These are phyloP conservation scores for Apolygus lucorum DNA, from an alignment of 1,140 invertebrate species.

Conservation along the genomic window DNA sequence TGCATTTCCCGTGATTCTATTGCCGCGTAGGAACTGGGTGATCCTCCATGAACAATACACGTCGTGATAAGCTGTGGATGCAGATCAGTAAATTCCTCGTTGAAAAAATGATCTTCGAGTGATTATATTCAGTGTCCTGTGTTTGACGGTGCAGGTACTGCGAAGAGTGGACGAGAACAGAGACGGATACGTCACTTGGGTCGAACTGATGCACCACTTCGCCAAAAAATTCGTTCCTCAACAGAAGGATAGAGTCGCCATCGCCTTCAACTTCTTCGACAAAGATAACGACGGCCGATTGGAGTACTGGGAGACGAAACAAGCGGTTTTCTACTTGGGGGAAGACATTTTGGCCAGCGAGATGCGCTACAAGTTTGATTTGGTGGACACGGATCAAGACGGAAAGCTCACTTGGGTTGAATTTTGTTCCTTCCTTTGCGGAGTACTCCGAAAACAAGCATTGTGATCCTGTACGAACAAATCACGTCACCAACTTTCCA, in stretches of 20 bases:
- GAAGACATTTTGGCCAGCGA: conserved; percentile 9
- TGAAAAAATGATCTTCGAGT: too few relatives aligned
- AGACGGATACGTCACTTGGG: neutral
- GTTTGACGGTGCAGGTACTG: too few relatives aligned
- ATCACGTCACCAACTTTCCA: neutral
- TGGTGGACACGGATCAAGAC: conserved; percentile 14
- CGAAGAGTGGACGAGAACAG: conserved; percentile 9
- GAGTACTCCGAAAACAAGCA: neutral
- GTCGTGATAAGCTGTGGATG: too few relatives aligned
- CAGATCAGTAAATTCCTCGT: too few relatives aligned
- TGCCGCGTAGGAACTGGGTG: too few relatives aligned
- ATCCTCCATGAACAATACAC: too few relatives aligned
- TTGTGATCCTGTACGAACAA: neutral
- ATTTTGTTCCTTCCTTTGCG: conserved; percentile 5
- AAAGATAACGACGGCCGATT: conserved; percentile 18
- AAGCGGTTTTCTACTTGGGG: conserved; percentile 12
- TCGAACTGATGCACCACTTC: conserved; percentile 6
- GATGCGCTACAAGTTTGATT: conserved; percentile 9
- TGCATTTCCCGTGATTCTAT: too few relatives aligned
- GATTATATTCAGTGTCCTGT: too few relatives aligned
- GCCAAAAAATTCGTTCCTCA: neutral
- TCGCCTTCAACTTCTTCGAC: conserved; percentile 18
- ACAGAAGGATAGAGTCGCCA: neutral
- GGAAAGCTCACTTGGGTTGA: neutral
- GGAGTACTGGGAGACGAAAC: conserved; percentile 18